Percentiles rank a stretch among this genome's conserved stretches.
Conservation (phyloP, 2,113 vertebrate genomes). For the Tetrax tetrax region DNA sequence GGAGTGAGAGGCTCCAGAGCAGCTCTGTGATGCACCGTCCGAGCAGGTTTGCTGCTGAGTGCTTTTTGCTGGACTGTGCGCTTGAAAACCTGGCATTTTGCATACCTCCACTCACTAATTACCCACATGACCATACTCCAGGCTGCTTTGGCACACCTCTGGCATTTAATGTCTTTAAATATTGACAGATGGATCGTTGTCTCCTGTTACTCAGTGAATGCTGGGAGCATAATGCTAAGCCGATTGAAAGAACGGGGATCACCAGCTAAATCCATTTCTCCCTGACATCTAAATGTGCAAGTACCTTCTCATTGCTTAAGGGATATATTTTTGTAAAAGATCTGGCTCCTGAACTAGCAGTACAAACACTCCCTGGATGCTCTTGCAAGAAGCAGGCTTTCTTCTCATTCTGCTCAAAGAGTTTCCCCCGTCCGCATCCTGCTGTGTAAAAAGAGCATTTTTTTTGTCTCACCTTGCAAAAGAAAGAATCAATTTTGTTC, state of each 20-base stretch:
- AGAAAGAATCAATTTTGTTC: background rate
- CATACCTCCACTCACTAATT: background rate
- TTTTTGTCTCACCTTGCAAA: background rate
- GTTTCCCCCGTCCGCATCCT: background rate
- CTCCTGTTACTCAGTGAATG: background rate
- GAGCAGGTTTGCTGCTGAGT: background rate
- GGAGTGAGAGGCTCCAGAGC: background rate
- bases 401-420: background rate
- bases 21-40: rapidly evolving
- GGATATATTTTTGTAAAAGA: background rate
- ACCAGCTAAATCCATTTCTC: background rate
- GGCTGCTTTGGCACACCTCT: background rate
- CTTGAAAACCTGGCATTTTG: background rate
- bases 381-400: background rate
- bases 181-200: background rate
- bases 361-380: background rate
- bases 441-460: background rate
- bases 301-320: background rate
- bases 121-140: background rate
- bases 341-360: background rate
- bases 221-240: background rate
- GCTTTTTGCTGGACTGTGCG: background rate
- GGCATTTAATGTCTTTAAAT: background rate
- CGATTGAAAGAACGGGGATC: background rate
- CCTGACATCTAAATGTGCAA: background rate